phyloP scores from a whole-genome alignment of 2,113 vertebrate genomes.

The Podiceps cristatus region DNA sequence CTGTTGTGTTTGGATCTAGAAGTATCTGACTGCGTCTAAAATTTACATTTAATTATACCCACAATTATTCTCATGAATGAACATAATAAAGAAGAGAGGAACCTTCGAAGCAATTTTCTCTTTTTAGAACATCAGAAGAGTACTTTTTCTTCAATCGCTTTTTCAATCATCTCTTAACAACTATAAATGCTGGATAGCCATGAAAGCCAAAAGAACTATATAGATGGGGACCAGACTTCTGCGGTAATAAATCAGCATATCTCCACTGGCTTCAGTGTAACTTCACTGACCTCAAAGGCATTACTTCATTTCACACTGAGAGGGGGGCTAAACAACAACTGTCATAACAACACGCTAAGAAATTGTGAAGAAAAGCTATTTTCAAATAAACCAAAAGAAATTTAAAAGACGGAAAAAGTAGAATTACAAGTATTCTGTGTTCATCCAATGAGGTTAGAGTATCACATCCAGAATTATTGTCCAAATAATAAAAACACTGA shows the following conservation, averaged over 20 bases:
- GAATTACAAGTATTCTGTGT: background rate
- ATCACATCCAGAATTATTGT: background rate
- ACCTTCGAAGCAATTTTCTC: background rate
- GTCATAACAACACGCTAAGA: accelerated
- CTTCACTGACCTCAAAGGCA: background rate
- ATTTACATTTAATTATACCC: conserved; percentile 43
- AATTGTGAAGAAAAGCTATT: background rate
- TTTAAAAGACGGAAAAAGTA: background rate
- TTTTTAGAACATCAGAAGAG: background rate
- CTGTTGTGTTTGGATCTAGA: conserved; percentile 15
- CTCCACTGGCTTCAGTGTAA: background rate
- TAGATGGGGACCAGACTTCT: background rate
- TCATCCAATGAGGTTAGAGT: background rate
- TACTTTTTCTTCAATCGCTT: background rate
- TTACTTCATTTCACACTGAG: background rate
- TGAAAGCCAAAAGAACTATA: background rate
- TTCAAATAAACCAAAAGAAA: background rate
- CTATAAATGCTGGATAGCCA: background rate
- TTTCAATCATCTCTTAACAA: background rate
- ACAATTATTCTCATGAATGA: conserved; percentile 37
- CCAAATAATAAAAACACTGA: background rate
- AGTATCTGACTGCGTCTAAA: conserved; percentile 2
- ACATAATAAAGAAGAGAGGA: background rate
- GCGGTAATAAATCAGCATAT: background rate
- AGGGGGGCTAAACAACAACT: background rate